Evolutionary conservation across 2,797 vertebrate species (phyloP).

Genomic region (Megaceryle alcyon): DNA sequence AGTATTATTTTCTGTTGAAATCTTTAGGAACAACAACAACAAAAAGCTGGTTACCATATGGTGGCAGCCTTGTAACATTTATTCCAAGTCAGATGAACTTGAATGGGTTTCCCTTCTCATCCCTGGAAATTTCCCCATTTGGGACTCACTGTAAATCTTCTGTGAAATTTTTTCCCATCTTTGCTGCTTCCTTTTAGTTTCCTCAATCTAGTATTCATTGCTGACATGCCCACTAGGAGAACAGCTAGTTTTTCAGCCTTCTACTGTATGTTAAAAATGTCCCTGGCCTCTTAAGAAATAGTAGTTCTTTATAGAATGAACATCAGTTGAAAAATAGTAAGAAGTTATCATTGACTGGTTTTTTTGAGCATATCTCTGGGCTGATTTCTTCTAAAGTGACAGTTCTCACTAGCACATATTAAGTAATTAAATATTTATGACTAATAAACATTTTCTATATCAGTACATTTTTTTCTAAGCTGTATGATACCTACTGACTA

Average conservation of each 20-base stretch:
- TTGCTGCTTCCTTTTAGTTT: conserved; percentile 48
- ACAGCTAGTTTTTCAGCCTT: background rate
- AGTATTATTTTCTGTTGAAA: background rate
- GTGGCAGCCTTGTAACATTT: conserved; percentile 64
- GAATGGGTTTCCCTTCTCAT: background rate
- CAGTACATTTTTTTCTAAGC: background rate
- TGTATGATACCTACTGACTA: background rate
- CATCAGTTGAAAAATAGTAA: background rate
- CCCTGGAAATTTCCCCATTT: conserved; percentile 12
- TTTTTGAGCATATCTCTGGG: background rate
- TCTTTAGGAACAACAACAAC: background rate
- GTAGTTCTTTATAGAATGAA: background rate
- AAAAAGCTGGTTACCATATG: background rate
- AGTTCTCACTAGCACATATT: background rate
- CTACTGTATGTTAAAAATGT: background rate
- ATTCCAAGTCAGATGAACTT: background rate
- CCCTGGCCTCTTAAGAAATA: background rate
- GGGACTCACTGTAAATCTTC: conserved; percentile 54
- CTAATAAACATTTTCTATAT: background rate
- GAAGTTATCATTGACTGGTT: background rate
- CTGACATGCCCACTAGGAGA: conserved; percentile 35
- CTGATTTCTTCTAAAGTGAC: background rate
- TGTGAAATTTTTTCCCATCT: conserved; percentile 60
- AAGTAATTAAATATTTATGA: conserved; percentile 1
- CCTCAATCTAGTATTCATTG: conserved; percentile 61